A percentile compares a stretch with the other conserved stretches of the same genome.
These are phyloP conservation scores for Lycaon pictus DNA, from an alignment of 2,113 vertebrate species.

Conservation along the genomic window DNA sequence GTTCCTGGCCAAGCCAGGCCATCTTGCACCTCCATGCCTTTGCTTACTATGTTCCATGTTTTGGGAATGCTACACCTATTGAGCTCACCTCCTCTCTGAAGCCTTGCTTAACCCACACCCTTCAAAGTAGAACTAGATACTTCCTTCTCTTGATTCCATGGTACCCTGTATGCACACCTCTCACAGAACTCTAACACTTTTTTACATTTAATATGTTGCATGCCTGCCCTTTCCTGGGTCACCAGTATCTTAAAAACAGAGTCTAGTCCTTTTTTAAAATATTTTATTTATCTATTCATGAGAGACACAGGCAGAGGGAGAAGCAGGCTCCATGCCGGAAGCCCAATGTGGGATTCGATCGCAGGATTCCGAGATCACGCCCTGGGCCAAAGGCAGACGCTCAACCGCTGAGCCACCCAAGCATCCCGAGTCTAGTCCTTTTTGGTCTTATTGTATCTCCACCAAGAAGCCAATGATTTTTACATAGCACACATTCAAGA, in stretches of 20 bases:
- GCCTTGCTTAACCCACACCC: not conserved
- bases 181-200: not conserved
- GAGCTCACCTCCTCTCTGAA: not conserved
- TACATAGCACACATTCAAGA: not conserved
- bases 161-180: not conserved
- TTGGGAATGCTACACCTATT: not conserved
- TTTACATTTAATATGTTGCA: not conserved
- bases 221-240: not conserved
- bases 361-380: too few relatives aligned
- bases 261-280: not conserved
- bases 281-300: too few relatives aligned
- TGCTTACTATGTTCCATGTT: not conserved
- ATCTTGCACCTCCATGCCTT: not conserved
- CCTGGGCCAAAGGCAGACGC: too few relatives aligned
- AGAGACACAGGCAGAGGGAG: too few relatives aligned
- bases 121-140: not conserved
- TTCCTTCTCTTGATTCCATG: not conserved
- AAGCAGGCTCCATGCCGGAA: too few relatives aligned
- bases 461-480: not conserved
- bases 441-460: not conserved
- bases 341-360: too few relatives aligned
- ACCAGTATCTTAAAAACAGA: not conserved
- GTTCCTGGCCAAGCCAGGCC: not conserved
- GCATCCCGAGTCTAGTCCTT: not conserved
- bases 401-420: too few relatives aligned